These are phyloP conservation scores for Spialia ferax DNA, from an alignment of 2,888 invertebrate genomes.

Conservation along the genomic window DNA sequence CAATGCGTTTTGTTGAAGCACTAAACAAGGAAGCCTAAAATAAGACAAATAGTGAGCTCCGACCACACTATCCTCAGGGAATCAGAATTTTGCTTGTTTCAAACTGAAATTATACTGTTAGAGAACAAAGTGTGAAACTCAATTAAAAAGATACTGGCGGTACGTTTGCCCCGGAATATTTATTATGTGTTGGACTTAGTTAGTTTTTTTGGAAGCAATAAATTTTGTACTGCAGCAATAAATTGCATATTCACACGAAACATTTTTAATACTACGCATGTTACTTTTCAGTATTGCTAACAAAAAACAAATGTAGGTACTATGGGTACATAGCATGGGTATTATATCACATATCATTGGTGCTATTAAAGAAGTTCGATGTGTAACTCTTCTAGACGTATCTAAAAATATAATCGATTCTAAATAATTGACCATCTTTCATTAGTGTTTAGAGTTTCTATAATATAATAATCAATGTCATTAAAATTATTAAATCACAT, in stretches of 20 bases:
- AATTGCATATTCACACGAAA: constrained; percentile 19
- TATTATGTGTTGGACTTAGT: constrained; percentile 37
- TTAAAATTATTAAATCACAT: too few species aligned
- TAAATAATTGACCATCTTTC: too few species aligned
- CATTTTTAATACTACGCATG: neutral
- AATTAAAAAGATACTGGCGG: constrained; percentile 37
- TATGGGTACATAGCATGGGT: too few species aligned
- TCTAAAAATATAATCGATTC: too few species aligned
- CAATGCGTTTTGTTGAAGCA: constrained; percentile 37
- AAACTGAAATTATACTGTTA: constrained; percentile 32
- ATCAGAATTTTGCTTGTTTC: constrained; percentile 23
- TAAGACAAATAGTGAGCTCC: constrained; percentile 25
- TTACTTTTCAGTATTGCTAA: neutral
- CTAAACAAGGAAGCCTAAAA: constrained; percentile 41
- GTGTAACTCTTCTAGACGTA: neutral
- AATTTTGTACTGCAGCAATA: constrained; percentile 27
- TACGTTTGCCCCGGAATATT: constrained; percentile 35
- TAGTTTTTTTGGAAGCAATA: constrained; percentile 34
- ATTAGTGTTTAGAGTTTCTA: too few species aligned
- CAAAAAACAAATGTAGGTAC: neutral
- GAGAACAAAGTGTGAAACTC: constrained; percentile 38
- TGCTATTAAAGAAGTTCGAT: neutral
- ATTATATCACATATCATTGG: too few species aligned
- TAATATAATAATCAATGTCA: too few species aligned
- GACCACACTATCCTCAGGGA: neutral